These are phyloP conservation scores for Cantharis rustica DNA, from an alignment of 2,888 invertebrate species.

Conservation along the genomic window DNA sequence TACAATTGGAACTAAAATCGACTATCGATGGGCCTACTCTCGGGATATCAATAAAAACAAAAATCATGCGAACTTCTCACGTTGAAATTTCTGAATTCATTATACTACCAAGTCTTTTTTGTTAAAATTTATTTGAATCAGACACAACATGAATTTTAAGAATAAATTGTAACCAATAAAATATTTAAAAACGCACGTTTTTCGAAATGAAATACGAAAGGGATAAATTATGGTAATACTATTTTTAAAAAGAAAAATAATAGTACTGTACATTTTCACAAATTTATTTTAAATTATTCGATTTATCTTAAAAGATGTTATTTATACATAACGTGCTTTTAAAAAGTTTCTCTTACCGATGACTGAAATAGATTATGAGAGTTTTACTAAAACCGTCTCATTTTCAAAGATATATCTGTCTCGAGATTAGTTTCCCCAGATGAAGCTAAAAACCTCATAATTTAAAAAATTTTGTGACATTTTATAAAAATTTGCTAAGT, in stretches of 20 bases:
- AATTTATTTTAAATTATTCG: slow-evolving; percentile 6
- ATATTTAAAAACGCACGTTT: not conserved
- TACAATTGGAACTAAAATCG: not conserved
- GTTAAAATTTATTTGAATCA: not conserved
- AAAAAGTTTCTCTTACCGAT: slow-evolving; percentile 23
- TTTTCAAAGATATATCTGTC: slow-evolving; percentile 32
- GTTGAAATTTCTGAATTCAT: not conserved
- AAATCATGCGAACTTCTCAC: not conserved
- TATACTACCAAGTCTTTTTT: not conserved
- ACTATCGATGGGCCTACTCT: not conserved
- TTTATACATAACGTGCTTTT: slow-evolving; percentile 19
- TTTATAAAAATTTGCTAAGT: not conserved
- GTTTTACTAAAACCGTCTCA: slow-evolving; percentile 32
- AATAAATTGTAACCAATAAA: not conserved
- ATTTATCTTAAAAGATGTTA: slow-evolving; percentile 16
- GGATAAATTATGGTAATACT: not conserved
- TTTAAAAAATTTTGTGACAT: slow-evolving; percentile 19
- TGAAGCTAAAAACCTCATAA: slow-evolving; percentile 28
- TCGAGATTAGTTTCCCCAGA: slow-evolving; percentile 30
- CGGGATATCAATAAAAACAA: not conserved
- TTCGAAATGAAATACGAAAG: not conserved
- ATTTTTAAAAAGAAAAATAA: slow-evolving; percentile 3
- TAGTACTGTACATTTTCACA: not conserved
- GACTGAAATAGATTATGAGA: slow-evolving; percentile 32
- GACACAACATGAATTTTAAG: not conserved